Conservation (phyloP, 2,797 vertebrate species). For the Paratrypauchen microcephalus region DNA sequence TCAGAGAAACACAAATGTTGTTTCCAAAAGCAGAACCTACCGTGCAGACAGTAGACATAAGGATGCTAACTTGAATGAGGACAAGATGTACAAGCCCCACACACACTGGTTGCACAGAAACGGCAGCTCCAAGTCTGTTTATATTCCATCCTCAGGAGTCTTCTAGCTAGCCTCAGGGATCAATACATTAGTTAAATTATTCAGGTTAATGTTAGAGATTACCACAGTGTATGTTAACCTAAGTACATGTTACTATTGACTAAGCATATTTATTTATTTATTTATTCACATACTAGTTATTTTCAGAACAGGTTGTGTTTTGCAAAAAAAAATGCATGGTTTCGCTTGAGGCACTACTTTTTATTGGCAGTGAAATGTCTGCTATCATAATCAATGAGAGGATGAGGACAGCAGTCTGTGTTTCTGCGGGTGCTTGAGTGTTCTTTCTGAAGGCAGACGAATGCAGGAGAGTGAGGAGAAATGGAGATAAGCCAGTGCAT, state of each 20-base stretch:
- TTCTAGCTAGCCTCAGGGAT: slow-evolving; percentile 66
- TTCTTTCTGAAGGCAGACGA: slow-evolving; percentile 26
- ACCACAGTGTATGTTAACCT: background rate
- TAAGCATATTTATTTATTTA: background rate
- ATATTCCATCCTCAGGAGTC: slow-evolving; percentile 67
- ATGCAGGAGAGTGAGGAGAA: slow-evolving; percentile 34
- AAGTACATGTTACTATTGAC: background rate
- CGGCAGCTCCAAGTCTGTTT: slow-evolving; percentile 69
- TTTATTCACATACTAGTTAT: slow-evolving; percentile 1
- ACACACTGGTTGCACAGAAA: slow-evolving; percentile 43
- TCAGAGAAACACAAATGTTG: slow-evolving; percentile 18
- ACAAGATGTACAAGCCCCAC: slow-evolving; percentile 23
- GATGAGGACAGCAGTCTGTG: slow-evolving; percentile 46
- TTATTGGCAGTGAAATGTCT: slow-evolving; percentile 38
- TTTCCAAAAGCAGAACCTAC: slow-evolving; percentile 40
- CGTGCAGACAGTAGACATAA: slow-evolving; percentile 63
- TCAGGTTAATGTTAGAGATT: slow-evolving; percentile 31
- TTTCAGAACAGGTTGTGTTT: slow-evolving; percentile 39
- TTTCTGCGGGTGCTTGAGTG: slow-evolving; percentile 32
- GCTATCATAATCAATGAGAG: slow-evolving; percentile 47
- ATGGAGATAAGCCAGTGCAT: slow-evolving; percentile 59
- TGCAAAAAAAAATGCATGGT: slow-evolving; percentile 31
- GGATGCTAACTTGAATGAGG: slow-evolving; percentile 40
- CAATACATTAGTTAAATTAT: slow-evolving; percentile 68
- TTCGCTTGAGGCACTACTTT: slow-evolving; percentile 49